A percentile compares a stretch with the other conserved stretches of the same genome.
These are phyloP conservation scores for Capitella teleta DNA, from an alignment of 1,140 invertebrate genomes.

Conservation along the genomic window DNA sequence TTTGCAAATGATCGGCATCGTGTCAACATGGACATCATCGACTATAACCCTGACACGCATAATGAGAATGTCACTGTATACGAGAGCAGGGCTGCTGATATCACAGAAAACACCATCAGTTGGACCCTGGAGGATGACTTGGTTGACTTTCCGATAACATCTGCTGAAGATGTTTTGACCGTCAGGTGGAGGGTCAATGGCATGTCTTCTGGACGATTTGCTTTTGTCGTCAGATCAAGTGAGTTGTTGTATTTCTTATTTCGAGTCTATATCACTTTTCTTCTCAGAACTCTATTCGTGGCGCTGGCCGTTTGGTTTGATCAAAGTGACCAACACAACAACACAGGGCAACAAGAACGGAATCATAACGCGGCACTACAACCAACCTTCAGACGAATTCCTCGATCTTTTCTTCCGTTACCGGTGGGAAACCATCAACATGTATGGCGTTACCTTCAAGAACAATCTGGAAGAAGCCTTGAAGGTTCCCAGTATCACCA, in stretches of 20 bases:
- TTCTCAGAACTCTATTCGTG: slow-evolving; percentile 10
- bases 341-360: slow-evolving; percentile 72
- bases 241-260: slow-evolving; percentile 12
- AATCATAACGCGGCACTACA: slow-evolving; percentile 76
- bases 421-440: slow-evolving; percentile 23
- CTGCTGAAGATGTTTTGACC: slow-evolving; percentile 20
- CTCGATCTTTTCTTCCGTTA: slow-evolving; percentile 32
- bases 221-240: slow-evolving; percentile 32
- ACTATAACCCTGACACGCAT: slow-evolving; percentile 30
- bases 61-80: slow-evolving; percentile 33
- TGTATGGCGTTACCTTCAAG: slow-evolving; percentile 14
- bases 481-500: slow-evolving; percentile 36
- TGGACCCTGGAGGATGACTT: slow-evolving; percentile 36
- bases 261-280: too few relatives aligned
- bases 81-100: slow-evolving; percentile 15
- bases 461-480: slow-evolving; percentile 26
- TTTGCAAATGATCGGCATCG: neutral
- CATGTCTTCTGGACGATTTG: slow-evolving; percentile 27
- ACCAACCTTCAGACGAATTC: slow-evolving; percentile 45
- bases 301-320: slow-evolving; percentile 15
- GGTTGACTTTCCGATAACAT: slow-evolving; percentile 35
- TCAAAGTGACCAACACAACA: slow-evolving; percentile 25
- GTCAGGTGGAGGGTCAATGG: slow-evolving; percentile 23
- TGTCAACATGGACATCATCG: slow-evolving; percentile 23
- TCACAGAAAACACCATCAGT: slow-evolving; percentile 12